These are phyloP conservation scores for Enteromius afrohamiltoni DNA, from an alignment of 2,797 vertebrate genomes.

Conservation along the genomic window DNA sequence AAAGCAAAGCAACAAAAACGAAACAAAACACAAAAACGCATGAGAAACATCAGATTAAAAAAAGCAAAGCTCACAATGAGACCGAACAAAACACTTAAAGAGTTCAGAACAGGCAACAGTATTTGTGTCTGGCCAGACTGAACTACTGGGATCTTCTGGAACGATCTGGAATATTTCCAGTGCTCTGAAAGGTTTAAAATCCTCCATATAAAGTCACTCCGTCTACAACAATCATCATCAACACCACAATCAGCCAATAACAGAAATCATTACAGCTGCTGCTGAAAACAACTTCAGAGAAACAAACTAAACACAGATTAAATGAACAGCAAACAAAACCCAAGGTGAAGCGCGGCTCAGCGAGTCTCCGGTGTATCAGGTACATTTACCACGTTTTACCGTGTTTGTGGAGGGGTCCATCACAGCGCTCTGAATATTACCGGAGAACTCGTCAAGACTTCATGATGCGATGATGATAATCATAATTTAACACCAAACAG, in stretches of 20 bases:
- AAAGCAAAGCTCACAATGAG: neutral
- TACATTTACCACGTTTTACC: neutral
- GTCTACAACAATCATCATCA: neutral
- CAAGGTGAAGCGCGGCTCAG: neutral
- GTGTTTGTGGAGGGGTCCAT: too few species aligned
- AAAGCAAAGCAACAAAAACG: neutral
- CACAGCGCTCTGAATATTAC: conserved; percentile 16
- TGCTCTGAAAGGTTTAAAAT: neutral
- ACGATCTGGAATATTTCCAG: neutral
- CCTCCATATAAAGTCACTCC: neutral
- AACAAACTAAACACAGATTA: neutral
- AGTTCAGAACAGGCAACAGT: neutral
- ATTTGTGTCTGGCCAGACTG: neutral
- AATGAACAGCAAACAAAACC: neutral
- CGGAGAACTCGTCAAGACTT: conserved; percentile 43
- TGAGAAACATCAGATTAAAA: neutral
- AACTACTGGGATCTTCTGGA: neutral
- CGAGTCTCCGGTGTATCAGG: conserved; percentile 20
- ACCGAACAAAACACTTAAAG: neutral
- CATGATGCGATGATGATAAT: conserved; percentile 1
- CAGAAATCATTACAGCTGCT: neutral
- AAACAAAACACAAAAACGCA: neutral
- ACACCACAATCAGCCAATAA: neutral
- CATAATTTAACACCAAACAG: conserved; percentile 21
- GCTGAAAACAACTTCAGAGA: neutral